A percentile compares a stretch with the other conserved stretches of the same genome.
Conservation (phyloP, 2,113 vertebrate species). For the Tyto alba region DNA sequence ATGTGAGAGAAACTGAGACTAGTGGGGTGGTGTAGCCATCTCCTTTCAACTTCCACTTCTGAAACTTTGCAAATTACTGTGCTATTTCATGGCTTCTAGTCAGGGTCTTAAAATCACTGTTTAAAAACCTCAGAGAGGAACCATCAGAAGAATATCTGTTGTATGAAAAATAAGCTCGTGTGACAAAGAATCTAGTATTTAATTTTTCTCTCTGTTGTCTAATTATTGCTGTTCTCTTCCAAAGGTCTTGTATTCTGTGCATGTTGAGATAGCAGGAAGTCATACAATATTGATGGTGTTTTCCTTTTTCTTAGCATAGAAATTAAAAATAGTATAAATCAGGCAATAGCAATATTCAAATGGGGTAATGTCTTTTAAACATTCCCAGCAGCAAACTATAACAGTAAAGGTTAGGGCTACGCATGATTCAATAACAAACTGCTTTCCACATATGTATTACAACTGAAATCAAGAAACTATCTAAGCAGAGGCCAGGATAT, state of each 20-base stretch:
- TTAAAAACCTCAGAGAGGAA: neutral
- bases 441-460: neutral
- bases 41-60: neutral
- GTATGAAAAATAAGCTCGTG: neutral
- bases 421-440: neutral
- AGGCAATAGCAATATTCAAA: neutral
- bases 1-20: neutral
- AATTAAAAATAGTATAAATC: neutral
- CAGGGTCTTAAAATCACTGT: neutral
- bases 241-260: neutral
- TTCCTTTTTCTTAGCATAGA: neutral
- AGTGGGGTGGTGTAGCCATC: neutral
- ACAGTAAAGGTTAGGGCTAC: neutral
- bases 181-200: neutral
- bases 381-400: neutral
- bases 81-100: neutral
- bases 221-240: neutral
- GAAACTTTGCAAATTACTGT: neutral
- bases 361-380: neutral
- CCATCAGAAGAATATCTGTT: neutral
- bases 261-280: neutral
- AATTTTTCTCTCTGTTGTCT: neutral
- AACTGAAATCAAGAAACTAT: neutral
- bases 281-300: neutral
- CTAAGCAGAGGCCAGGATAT: neutral